Percentiles rank a stretch among this genome's conserved stretches.
phyloP scores from a whole-genome alignment of 2,113 vertebrate genomes.

The Eretmochelys imbricata region DNA sequence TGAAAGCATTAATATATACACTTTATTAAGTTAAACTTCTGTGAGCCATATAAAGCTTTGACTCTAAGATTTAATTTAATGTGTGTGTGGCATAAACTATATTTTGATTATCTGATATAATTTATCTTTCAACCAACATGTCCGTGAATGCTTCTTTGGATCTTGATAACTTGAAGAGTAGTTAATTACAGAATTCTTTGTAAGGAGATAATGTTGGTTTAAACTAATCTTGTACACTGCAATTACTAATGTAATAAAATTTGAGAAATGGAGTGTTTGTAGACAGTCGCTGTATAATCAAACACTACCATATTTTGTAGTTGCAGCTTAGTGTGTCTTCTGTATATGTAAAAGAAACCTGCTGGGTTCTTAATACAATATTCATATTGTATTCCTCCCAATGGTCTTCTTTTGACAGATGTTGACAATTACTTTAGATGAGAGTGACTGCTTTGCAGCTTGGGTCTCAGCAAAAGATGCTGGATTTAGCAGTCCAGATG shows the following conservation, averaged over 20 bases:
- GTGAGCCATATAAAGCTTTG: not conserved
- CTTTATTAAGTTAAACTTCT: not conserved
- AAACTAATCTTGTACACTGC: not conserved
- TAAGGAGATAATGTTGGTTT: not conserved
- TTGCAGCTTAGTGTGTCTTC: not conserved
- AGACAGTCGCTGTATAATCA: not conserved
- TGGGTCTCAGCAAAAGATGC: slow-evolving; percentile 99
- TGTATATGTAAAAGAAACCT: not conserved
- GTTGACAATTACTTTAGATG: slow-evolving; percentile 97
- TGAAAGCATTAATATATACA: not conserved
- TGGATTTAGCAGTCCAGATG: slow-evolving; percentile 95
- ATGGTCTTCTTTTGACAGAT: slow-evolving; percentile 81
- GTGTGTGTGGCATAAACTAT: not conserved
- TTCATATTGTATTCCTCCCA: not conserved
- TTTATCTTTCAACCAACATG: not conserved
- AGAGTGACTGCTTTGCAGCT: slow-evolving; percentile 98
- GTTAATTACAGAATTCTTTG: not conserved
- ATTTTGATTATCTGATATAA: fast-evolving
- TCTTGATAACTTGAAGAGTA: not conserved
- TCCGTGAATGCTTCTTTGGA: not conserved
- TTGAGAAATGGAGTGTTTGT: not conserved
- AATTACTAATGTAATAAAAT: not conserved
- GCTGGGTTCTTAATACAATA: not conserved
- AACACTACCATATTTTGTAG: not conserved
- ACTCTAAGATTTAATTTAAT: not conserved